Evolutionary conservation across 2,888 invertebrate genomes (phyloP), one percentile per base, ranked within the genome.

Genomic region (Andrena trimmerana): DNA sequence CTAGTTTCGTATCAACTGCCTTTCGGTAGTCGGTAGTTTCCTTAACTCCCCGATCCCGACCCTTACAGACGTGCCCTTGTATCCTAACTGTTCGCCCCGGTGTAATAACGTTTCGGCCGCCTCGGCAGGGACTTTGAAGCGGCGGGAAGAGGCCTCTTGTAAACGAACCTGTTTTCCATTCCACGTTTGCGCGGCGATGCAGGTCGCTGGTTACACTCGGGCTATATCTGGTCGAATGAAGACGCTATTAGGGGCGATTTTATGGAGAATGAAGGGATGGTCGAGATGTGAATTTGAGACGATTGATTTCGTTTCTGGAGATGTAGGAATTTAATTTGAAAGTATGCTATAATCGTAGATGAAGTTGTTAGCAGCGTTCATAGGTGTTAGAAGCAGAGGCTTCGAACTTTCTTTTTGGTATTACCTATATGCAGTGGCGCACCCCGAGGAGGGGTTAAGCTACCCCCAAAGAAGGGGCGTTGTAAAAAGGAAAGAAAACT

Each of bases 1-100:
- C 92, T 92, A 91, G 92, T 91, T 91, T 89, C 88, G 86, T 81
- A 89, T 89, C 89, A 88, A 89, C 86, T 89, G 88, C 89, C 86
- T 88, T 42, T 89, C 88, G 83, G 86, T 82, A 83, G 81, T 86
- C 80, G 81, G 78, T 85, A 86, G 86, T 86, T 88, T 89, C 89
- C 89, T 89, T 89, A 89, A 88, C 89, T 89, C 84, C 88, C 70
- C 87, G 86, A 69, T 79, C 70, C 68, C 72, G 78, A 81, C 57
- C 57, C 80, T 75, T 83, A 75, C 77, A 75, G 76, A 78, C 83
- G 63, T 78, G 81, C 83, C 78, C 86, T 84, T 89, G 84, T 83
- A 78, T 75, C 73, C 71, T 86, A 80, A 83, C 85, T 78, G 81
- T 59, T 77, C 59, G 60, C 68, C 16, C 20, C 59, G 66, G 71